Percentiles rank a stretch among this genome's conserved stretches.
phyloP scores from a whole-genome alignment of 2,797 vertebrate species.

The Pseudochirops corinnae region DNA sequence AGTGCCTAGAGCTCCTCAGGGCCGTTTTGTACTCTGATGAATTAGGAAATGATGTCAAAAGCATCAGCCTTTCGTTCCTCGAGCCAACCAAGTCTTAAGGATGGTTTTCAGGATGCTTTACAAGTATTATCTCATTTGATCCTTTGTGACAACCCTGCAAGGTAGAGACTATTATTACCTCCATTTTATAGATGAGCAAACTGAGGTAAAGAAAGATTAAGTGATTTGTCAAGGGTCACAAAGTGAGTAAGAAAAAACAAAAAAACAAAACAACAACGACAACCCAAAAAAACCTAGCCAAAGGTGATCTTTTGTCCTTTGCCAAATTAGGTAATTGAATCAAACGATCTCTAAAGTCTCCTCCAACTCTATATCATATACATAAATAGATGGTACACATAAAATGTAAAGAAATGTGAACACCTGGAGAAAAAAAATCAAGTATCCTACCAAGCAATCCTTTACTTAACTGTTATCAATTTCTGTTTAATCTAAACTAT shows the following conservation, averaged over 20 bases:
- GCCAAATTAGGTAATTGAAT: neutral
- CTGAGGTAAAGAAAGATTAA: too few species aligned
- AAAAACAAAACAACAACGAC: neutral
- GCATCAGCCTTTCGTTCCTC: neutral
- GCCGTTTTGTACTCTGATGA: neutral
- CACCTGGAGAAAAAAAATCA: neutral
- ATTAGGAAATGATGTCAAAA: neutral
- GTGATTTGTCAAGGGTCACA: too few species aligned
- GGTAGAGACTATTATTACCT: too few species aligned
- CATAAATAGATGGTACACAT: neutral
- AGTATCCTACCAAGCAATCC: neutral
- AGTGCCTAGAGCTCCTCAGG: neutral
- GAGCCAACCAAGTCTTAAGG: neutral
- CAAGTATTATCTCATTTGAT: too few species aligned
- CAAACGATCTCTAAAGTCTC: neutral
- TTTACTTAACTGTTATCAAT: conserved; percentile 1
- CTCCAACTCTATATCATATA: neutral
- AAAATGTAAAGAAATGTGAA: conserved; percentile 18
- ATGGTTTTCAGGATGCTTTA: neutral
- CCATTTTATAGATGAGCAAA: too few species aligned
- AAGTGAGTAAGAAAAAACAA: neutral
- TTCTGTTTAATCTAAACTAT: conserved; percentile 32
- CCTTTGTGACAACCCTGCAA: too few species aligned
- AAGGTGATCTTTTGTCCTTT: neutral
- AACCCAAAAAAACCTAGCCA: neutral